phyloP scores from a whole-genome alignment of 1,140 invertebrate species.

The Neodiprion lecontei region DNA sequence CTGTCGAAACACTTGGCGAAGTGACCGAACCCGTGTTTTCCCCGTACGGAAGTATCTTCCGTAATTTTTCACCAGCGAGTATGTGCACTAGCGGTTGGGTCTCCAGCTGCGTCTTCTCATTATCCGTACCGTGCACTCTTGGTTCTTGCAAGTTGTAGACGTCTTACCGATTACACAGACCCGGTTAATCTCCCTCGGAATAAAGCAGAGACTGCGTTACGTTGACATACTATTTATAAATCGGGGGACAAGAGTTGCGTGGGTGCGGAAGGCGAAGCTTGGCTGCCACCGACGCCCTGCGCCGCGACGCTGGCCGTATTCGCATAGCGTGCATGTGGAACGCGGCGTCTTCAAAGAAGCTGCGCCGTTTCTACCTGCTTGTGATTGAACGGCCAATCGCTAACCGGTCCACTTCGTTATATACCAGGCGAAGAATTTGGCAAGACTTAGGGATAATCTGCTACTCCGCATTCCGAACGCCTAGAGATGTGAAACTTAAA shows the following conservation, averaged over 20 bases:
- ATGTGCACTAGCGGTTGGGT: too few species aligned
- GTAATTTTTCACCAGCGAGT: too few species aligned
- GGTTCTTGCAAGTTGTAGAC: not conserved
- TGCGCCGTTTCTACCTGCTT: not conserved
- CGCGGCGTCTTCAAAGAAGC: too few species aligned
- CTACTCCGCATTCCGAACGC: too few species aligned
- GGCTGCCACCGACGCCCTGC: conserved; percentile 1
- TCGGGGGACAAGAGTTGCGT: conserved; percentile 50
- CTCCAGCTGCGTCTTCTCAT: too few species aligned
- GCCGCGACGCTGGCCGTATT: not conserved
- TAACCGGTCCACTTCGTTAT: not conserved
- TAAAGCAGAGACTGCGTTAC: conserved; percentile 50
- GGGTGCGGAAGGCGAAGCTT: conserved; percentile 47
- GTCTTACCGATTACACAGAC: not conserved
- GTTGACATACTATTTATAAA: conserved; percentile 61
- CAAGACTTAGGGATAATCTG: not conserved
- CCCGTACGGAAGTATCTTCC: too few species aligned
- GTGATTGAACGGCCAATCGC: conserved; percentile 4
- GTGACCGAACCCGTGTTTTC: too few species aligned
- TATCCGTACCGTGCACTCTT: not conserved
- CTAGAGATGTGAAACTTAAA: too few species aligned
- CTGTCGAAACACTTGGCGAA: too few species aligned
- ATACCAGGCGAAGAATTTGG: not conserved
- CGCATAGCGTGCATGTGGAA: too few species aligned
- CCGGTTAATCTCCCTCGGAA: conserved; percentile 25